Evolutionary conservation across 2,113 vertebrate genomes (phyloP).

Genomic region (Coturnix japonica): DNA sequence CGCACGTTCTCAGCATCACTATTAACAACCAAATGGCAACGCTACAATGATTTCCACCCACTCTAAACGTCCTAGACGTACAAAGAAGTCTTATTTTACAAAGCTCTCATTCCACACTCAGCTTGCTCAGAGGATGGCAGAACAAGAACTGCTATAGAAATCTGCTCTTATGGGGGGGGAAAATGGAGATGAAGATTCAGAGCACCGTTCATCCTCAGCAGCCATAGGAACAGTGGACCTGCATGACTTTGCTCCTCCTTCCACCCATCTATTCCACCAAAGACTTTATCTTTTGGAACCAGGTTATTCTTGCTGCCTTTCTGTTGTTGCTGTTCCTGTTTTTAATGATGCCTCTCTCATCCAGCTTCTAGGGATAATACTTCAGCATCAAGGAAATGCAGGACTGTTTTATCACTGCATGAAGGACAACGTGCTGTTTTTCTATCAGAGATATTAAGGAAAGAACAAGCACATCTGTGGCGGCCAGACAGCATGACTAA

Average conservation of each 20-base stretch:
- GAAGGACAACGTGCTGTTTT: neutral
- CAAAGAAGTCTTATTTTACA: neutral
- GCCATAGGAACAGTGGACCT: neutral
- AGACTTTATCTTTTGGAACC: neutral
- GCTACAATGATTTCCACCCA: neutral
- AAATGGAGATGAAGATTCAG: neutral
- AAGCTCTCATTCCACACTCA: neutral
- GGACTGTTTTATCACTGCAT: neutral
- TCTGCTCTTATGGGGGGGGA: accelerated
- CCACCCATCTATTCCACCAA: neutral
- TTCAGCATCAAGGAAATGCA: neutral
- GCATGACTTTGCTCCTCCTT: neutral
- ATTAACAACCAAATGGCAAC: neutral
- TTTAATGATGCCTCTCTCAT: neutral
- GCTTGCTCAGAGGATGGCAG: neutral
- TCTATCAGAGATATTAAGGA: neutral
- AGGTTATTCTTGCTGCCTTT: neutral
- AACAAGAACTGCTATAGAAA: neutral
- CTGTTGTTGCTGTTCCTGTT: neutral
- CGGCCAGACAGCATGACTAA: neutral
- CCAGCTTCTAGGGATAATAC: neutral
- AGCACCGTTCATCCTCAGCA: neutral
- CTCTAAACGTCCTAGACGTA: neutral
- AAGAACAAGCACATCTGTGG: neutral
- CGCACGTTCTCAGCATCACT: neutral